Conservation (phyloP, 1,140 invertebrate species). For the Bombus confusus region DNA sequence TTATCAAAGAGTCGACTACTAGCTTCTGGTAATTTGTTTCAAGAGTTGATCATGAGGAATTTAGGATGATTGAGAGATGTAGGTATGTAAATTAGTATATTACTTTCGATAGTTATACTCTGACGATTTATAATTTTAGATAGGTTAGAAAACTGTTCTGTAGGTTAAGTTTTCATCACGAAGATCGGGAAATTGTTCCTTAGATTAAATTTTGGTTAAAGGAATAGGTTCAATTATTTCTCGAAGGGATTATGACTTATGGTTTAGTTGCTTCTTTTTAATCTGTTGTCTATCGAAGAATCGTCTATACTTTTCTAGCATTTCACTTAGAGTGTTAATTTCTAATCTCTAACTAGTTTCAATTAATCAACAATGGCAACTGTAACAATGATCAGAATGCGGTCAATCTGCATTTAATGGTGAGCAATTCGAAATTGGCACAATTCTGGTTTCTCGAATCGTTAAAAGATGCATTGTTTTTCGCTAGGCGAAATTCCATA, state of each 20-base stretch:
- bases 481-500: conserved; percentile 20
- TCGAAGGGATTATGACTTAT: too few relatives aligned
- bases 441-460: conserved; percentile 18
- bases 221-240: too few relatives aligned
- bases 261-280: too few relatives aligned
- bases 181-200: too few relatives aligned
- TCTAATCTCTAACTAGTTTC: background rate
- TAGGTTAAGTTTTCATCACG: too few relatives aligned
- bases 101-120: background rate
- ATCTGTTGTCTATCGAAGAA: too few relatives aligned
- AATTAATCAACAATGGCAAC: background rate
- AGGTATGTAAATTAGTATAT: background rate
- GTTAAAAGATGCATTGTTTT: conserved; percentile 21
- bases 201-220: too few relatives aligned
- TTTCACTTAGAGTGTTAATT: too few relatives aligned
- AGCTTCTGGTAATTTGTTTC: background rate
- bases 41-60: background rate
- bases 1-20: background rate
- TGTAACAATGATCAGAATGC: background rate
- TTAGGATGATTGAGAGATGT: background rate
- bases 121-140: too few relatives aligned
- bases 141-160: too few relatives aligned
- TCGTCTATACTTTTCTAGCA: too few relatives aligned
- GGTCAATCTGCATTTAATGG: background rate
- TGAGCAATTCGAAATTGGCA: too few relatives aligned